Base-by-base conservation (phyloP, 2,113 vertebrate genomes). In the Elaphurus davidianus region DNA sequence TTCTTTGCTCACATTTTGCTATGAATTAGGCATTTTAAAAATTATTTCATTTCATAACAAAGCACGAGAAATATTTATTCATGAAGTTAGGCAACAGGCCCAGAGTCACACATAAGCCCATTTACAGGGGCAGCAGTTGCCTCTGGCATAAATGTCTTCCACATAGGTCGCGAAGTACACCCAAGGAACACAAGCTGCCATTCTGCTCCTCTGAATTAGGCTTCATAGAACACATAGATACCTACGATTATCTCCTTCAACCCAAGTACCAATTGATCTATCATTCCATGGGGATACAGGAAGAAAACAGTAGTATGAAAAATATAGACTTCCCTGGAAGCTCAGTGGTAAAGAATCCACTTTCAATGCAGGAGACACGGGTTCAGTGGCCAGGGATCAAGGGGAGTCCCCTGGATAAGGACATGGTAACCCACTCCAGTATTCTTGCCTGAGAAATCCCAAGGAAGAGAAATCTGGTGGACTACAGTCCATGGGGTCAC, bases 41-140 rank as follows among this genome's bases (percentile, higher is more conserved):
- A 78, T 86, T 50, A 91, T 85, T 85, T 95, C 25, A 93, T 95
- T 91, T 91, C 13, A 60, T 23, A 93, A 10, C n/a, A 50, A 97
- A 92, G 21, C 62, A n/a, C 59, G 47, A 88, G n/a, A 87, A 88
- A 54, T 76, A 64, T 11, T 82, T 54, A 47, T 78, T 43, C n/a
- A 28, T 76, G 82, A 91, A 62, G 43, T 33, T 62, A 85, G 92
- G 76, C 76, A 93, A n/a, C 5, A 6, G 15, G 43, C 55, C 36
- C 71, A 78, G 90, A 82, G 57, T 87, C 74, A 92, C 84, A 92
- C 54, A 30, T 2, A 84, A 55, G 62, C 62, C 45, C 25, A 28
- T 52, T 81, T 71, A 36, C 45, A 95, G 94, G 67, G 12, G 36
- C 47, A 91, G 30, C 54, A 95, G 54, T 67, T 97, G 91, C 55